Evolutionary conservation across 2,113 vertebrate species (phyloP), one percentile per base, ranked within the genome.

Genomic region (Notothenia coriiceps): DNA sequence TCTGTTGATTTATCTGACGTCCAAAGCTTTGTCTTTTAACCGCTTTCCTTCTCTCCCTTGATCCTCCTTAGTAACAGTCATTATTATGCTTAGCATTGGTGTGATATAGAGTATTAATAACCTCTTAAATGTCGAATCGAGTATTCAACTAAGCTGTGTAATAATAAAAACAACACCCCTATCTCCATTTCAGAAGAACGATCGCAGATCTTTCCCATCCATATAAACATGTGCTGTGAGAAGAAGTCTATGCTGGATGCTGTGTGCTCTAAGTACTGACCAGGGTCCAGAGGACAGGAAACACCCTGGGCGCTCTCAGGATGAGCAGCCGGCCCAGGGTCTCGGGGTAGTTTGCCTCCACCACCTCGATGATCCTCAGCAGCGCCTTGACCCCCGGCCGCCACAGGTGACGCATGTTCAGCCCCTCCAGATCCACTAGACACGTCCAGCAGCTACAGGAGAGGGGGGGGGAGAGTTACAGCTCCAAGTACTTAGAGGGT

Each of bases 401-500:
- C 98, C 98, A 99, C 75, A 99, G 85, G 87, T 99, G 98, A 49
- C 98, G 94, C 98, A 99, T 99, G 91, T 98, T 99, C 75, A 99
- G 93, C 1, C 98, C 98, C 90, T 99, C 98, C 60, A 99, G 95
- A 78, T 99, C 98, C 56, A 99, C 98, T 17, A 99, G 93, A 78
- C 98, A 99, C 9, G 98, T 99, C 98, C 98, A 99, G 0, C 97
- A 98, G 80, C 91, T 93, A 64, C 70, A 64, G 54, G n/a, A 25
- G 22, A 57, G 72, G 52, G 35, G 44, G 44, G 40, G 70, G 0
- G 60, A 65, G n/a, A 57, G 59, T 86, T 73, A 82, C 35, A 47
- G 1, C 68, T 12, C 10, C 20, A 56, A 25, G 0, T 0, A 15
- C 54, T 6, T 40, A 40, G 35, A 6, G 35, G 35, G 35, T 40